Percentiles rank a stretch among this genome's conserved stretches.
These are phyloP conservation scores for Chauna torquata DNA, from an alignment of 2,113 vertebrate species.

Conservation along the genomic window DNA sequence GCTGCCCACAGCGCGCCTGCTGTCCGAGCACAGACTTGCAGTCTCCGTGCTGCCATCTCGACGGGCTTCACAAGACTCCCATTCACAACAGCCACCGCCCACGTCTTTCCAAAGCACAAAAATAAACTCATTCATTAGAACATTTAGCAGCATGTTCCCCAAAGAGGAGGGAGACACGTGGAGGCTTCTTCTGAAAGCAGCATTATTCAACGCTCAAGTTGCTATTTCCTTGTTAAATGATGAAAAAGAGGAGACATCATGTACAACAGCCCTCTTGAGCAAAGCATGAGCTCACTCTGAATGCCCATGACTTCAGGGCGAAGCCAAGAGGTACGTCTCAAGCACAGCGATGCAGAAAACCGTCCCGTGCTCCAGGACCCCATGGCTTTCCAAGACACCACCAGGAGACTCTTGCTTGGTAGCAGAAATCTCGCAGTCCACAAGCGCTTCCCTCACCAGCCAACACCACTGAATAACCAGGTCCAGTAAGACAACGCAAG, in stretches of 20 bases:
- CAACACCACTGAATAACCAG: not conserved
- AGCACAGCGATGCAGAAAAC: fast-evolving
- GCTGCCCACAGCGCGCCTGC: not conserved
- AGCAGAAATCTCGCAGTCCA: fast-evolving
- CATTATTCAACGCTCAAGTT: not conserved
- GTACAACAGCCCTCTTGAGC: not conserved
- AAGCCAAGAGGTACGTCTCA: not conserved
- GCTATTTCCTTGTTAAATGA: constrained; percentile 1
- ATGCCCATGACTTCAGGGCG: fast-evolving
- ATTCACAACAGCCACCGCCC: not conserved
- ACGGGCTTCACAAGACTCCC: not conserved
- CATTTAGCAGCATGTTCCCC: not conserved
- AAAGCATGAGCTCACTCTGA: not conserved
- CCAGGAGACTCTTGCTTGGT: not conserved
- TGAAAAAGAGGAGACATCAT: not conserved
- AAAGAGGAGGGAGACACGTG: not conserved
- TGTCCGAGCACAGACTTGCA: not conserved
- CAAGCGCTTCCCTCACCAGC: not conserved
- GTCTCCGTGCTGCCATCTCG: not conserved
- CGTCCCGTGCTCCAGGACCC: not conserved
- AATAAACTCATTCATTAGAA: constrained; percentile 35
- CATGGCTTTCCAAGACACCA: not conserved
- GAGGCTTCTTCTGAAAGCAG: constrained; percentile 24
- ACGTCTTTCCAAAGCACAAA: not conserved
- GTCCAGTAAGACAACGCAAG: not conserved